Evolutionary conservation across 1,140 invertebrate species (phyloP), one percentile per base, ranked within the genome.

Genomic region (Olivierus martensii): DNA sequence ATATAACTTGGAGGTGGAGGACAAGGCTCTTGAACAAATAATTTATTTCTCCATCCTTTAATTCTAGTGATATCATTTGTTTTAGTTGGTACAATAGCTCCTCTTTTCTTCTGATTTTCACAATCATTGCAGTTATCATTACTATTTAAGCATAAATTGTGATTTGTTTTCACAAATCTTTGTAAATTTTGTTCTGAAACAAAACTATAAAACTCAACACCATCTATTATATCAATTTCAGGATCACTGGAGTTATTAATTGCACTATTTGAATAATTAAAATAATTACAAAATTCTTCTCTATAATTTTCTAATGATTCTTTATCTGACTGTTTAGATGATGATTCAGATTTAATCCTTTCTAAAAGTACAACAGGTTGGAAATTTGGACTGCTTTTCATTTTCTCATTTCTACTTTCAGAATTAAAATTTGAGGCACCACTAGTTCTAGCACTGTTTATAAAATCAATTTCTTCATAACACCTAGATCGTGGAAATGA

Each of bases 121-220:
- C 28, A 28, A 6, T 28, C 15, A 43, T 42, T 46, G 7, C 22
- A 14, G 17, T 49, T 11, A 2, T 18, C 12, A 15, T 17, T 35
- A 53, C 21, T 47, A 35, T 17, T 19, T 28, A n/a, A 37, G 3
- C 7, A 38, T 18, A 35, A 21, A 22, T 7, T 38, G 4, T 10
- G 49, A 35, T 51, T 35, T 7, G 21, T n/a, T n/a, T n/a, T 19
- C 11, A 19, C n/a, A 51, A 19, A 51, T 21, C 37, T 39, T 17
- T 51, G 19, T 47, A 60, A 55, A 18, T 53, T 53, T 44, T 49
- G 43, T 51, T 55, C 53, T 17, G 56, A 58, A 15, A 49, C 50
- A 56, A 61, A 61, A 50, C 58, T 55, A 35, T 53, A 55, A 57
- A 61, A 61, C 43, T 58, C 53, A 11, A 61, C 35, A 42, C 57